These are phyloP conservation scores for Habroteleia sp. DNA, from an alignment of 2,888 invertebrate genomes.

Conservation along the genomic window DNA sequence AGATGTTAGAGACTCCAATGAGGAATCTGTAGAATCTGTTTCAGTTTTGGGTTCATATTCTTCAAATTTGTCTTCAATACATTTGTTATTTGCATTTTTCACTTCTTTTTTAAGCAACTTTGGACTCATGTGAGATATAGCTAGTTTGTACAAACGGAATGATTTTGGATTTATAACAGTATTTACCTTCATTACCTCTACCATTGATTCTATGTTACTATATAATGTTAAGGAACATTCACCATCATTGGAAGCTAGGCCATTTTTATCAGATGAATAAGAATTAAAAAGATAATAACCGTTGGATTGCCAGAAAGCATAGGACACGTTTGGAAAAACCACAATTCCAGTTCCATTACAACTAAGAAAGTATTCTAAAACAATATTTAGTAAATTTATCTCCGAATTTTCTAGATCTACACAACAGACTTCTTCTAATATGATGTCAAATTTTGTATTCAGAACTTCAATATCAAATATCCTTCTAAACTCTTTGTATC, in stretches of 20 bases:
- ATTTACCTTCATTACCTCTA: slow-evolving; percentile 69
- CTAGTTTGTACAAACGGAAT: slow-evolving; percentile 72
- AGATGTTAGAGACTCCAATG: slow-evolving; percentile 53
- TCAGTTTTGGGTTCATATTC: background rate
- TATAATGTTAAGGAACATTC: slow-evolving; percentile 71
- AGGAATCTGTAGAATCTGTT: slow-evolving; percentile 37
- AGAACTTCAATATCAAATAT: slow-evolving; percentile 73
- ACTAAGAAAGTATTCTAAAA: slow-evolving; percentile 66
- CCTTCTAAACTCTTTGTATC: slow-evolving; percentile 70
- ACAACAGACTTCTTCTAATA: slow-evolving; percentile 71
- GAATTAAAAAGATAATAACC: slow-evolving; percentile 75
- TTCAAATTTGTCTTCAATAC: slow-evolving; percentile 7
- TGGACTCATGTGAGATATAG: slow-evolving; percentile 72
- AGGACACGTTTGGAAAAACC: slow-evolving; percentile 71
- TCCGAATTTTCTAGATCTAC: slow-evolving; percentile 71
- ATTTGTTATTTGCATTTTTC: slow-evolving; percentile 28
- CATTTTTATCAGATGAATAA: slow-evolving; percentile 74
- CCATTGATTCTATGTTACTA: slow-evolving; percentile 64
- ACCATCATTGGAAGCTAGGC: slow-evolving; percentile 65
- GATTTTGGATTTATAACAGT: slow-evolving; percentile 66
- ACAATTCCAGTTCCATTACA: slow-evolving; percentile 74
- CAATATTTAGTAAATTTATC: slow-evolving; percentile 45
- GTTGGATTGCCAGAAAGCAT: slow-evolving; percentile 73
- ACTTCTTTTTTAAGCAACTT: slow-evolving; percentile 37
- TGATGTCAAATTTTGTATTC: slow-evolving; percentile 69